These are phyloP conservation scores for Scyliorhinus canicula DNA, from an alignment of 2,797 vertebrate genomes.

Conservation along the genomic window DNA sequence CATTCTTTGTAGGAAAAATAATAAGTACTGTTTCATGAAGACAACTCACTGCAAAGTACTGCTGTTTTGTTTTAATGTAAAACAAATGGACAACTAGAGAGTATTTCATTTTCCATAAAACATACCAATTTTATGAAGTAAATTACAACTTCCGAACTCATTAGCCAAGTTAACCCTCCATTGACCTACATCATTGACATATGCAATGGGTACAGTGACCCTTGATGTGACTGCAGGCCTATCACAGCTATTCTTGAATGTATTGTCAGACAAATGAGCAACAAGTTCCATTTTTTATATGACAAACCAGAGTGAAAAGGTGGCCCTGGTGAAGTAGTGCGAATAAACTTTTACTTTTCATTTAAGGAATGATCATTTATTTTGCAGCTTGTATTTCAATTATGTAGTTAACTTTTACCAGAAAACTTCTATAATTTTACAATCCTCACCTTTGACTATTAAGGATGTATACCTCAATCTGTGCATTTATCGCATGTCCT, in stretches of 20 bases:
- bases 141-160: background rate
- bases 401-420: background rate
- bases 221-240: background rate
- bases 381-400: background rate
- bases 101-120: background rate
- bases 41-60: background rate
- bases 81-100: background rate
- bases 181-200: background rate
- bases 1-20: background rate
- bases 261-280: background rate
- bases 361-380: background rate
- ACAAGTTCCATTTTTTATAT: background rate
- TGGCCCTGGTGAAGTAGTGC: background rate
- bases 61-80: background rate
- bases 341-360: background rate
- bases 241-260: background rate
- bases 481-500: no score
- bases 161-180: background rate
- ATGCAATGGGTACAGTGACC: background rate
- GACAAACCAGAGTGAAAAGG: background rate
- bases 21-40: background rate
- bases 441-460: background rate
- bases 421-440: background rate
- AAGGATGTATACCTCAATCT: background rate
- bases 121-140: background rate